Evolutionary conservation across 2,113 vertebrate genomes (phyloP).

Genomic region (Sinocyclocheilus maitianheensis): DNA sequence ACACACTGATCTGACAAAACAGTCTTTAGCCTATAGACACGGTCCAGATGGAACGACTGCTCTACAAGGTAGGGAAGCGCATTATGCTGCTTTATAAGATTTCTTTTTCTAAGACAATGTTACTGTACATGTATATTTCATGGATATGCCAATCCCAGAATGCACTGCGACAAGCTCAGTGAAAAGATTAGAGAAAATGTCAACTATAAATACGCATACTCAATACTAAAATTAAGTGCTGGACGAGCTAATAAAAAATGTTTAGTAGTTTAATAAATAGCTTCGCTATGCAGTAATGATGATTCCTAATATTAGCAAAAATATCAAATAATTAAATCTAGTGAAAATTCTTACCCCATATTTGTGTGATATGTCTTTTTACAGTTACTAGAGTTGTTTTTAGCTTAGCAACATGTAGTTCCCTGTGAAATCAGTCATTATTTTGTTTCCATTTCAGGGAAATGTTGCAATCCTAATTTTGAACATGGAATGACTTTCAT

Average conservation of each 20-base stretch:
- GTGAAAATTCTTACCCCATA: not conserved
- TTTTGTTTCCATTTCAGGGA: not conserved
- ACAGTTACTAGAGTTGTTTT: not conserved
- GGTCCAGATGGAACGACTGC: not conserved
- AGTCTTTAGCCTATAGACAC: no score
- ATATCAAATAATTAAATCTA: not conserved
- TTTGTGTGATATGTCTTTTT: not conserved
- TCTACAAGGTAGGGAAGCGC: not conserved
- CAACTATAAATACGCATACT: not conserved
- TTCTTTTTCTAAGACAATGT: not conserved
- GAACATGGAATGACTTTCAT: not conserved
- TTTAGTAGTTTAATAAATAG: not conserved
- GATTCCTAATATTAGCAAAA: not conserved
- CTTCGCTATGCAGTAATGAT: not conserved
- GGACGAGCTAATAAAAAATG: not conserved
- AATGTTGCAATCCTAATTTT: not conserved
- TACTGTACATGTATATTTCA: not conserved
- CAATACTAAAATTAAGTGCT: not conserved
- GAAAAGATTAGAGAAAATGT: not conserved
- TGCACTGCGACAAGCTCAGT: not conserved
- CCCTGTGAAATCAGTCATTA: not conserved
- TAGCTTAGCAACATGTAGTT: not conserved
- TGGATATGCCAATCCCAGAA: not conserved
- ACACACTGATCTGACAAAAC: not conserved
- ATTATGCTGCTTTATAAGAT: not conserved